phyloP scores from a whole-genome alignment of 2,113 vertebrate genomes.

The Anoura caudifer region DNA sequence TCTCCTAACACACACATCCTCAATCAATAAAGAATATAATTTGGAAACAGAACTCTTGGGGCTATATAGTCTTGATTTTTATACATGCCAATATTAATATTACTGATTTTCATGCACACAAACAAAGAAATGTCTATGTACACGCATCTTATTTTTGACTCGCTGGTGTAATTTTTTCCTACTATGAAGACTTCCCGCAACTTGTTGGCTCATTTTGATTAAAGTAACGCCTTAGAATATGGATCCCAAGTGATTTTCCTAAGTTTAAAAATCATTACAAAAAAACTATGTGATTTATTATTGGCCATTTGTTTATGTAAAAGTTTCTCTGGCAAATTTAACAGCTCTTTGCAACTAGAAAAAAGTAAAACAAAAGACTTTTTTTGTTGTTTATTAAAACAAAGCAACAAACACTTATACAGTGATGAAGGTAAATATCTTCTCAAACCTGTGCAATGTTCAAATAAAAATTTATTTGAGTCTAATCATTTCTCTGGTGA shows the following conservation, averaged over 20 bases:
- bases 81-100: not conserved
- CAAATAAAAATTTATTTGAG: not conserved
- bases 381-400: not conserved
- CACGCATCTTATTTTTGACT: not conserved
- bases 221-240: not conserved
- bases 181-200: not conserved
- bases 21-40: not conserved
- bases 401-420: not conserved
- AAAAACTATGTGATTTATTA: not conserved
- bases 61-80: not conserved
- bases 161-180: not conserved
- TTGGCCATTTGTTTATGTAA: not conserved
- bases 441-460: not conserved
- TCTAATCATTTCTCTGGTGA: not conserved
- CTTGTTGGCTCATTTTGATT: not conserved
- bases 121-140: not conserved
- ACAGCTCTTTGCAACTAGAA: not conserved
- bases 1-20: not conserved
- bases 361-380: not conserved
- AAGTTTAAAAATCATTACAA: not conserved
- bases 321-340: not conserved
- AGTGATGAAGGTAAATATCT: not conserved
- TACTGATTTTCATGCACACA: not conserved
- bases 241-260: not conserved
- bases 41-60: not conserved